phyloP scores from a whole-genome alignment of 2,888 invertebrate genomes.

The Apodemia hepburni region DNA sequence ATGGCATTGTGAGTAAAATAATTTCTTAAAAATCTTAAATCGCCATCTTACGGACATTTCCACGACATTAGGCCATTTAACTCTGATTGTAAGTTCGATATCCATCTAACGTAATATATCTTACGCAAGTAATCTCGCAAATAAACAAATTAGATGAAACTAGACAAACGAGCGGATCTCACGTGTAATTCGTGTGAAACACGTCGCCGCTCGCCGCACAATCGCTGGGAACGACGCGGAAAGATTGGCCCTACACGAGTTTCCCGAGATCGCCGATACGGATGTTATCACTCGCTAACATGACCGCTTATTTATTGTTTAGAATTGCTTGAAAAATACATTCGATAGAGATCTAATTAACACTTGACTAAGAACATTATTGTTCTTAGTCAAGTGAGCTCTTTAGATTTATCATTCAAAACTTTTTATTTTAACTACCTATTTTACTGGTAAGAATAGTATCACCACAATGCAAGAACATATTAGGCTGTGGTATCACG shows the following conservation, averaged over 20 bases:
- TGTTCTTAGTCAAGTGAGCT: not conserved
- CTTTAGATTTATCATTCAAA: not conserved
- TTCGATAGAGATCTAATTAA: not conserved
- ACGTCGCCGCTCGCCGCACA: slow-evolving; percentile 18
- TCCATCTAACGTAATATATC: not conserved
- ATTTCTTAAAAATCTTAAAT: too few species aligned
- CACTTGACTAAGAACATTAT: not conserved
- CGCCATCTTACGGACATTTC: too few species aligned
- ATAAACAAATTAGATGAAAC: slow-evolving; percentile 16
- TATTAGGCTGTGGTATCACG: too few species aligned
- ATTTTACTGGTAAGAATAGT: too few species aligned
- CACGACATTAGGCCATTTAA: too few species aligned
- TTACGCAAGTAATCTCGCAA: slow-evolving; percentile 1
- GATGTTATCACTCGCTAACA: slow-evolving; percentile 2
- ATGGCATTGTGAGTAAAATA: too few species aligned
- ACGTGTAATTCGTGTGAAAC: slow-evolving; percentile 32
- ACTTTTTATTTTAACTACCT: not conserved
- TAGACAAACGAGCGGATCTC: slow-evolving; percentile 22
- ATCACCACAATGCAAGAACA: too few species aligned
- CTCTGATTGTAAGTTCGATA: not conserved
- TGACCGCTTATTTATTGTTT: slow-evolving; percentile 8
- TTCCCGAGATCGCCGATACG: slow-evolving; percentile 14
- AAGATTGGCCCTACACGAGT: slow-evolving; percentile 16
- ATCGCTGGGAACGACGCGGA: slow-evolving; percentile 28
- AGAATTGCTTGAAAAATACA: slow-evolving; percentile 12